Evolutionary conservation across 2,113 vertebrate genomes (phyloP).

Genomic region (Brachyhypopomus occidentalis): DNA sequence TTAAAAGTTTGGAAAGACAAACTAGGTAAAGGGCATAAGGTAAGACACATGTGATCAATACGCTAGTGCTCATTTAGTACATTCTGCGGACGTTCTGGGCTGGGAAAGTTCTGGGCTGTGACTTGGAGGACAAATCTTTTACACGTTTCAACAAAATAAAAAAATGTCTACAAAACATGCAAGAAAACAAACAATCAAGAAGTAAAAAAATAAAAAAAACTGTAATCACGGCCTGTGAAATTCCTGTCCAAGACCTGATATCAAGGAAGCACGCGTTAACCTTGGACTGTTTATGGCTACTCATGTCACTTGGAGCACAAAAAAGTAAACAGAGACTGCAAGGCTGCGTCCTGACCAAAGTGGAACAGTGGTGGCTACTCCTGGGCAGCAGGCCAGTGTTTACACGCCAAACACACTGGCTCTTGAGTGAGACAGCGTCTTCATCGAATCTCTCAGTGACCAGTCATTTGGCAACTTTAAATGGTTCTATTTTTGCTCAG

Average conservation of each 20-base stretch:
- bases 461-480: slow-evolving; percentile 30
- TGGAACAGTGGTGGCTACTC: slow-evolving; percentile 48
- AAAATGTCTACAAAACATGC: neutral
- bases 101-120: too few species aligned
- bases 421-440: neutral
- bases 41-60: neutral
- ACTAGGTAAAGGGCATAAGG: neutral
- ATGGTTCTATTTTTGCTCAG: slow-evolving; percentile 31
- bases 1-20: neutral
- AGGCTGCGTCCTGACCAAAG: slow-evolving; percentile 52
- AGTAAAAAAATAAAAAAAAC: neutral
- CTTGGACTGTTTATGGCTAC: slow-evolving; percentile 54
- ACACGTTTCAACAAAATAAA: too few species aligned
- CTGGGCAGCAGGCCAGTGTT: slow-evolving; percentile 59
- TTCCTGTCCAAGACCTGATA: slow-evolving; percentile 18
- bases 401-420: slow-evolving; percentile 61
- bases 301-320: slow-evolving; percentile 52
- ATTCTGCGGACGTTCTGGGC: too few species aligned
- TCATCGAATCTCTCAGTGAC: neutral
- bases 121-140: too few species aligned
- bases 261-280: slow-evolving; percentile 54
- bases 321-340: slow-evolving; percentile 62
- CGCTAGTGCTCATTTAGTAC: too few species aligned
- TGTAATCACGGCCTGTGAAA: slow-evolving; percentile 26
- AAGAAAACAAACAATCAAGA: neutral